Base-by-base conservation (phyloP, 1,140 invertebrate genomes). In the Drosophila sucinea region DNA sequence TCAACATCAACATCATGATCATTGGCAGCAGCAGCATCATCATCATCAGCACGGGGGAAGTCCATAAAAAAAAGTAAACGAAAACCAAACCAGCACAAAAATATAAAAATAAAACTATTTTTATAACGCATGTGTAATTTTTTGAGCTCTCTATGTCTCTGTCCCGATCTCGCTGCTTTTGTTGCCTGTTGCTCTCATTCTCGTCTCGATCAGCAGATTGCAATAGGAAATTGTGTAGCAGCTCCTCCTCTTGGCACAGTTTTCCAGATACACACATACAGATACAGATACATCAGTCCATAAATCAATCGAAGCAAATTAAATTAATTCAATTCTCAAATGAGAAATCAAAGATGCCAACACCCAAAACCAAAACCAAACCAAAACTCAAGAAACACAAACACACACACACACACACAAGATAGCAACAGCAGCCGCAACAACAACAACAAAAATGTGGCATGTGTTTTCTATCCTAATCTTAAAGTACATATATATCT, bases 31-130 rank as follows among this genome's bases (percentile, higher is more conserved):
- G 41, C 54, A 68, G 44, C 67, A 30, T 35, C 40, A 51, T 60
- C 61, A 67, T 60, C 67, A 64, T 69, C 67, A 63, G 83, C 87
- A 80, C 87, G 83, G 83, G 83, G 84, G 84, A 87, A 87, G 84
- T 87, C 83, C 83, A 87, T 87, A 89, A 87, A 86, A 85, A 68
- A 51, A 51, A 51, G 23, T 27, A 51, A 51, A 51, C 44, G 44
- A 51, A 51, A 81, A 87, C 73, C 73, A 86, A 87, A 87, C 84
- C 84, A 87, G 83, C 83, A 83, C 83, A 89, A 73, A 89, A 77
- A 78, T 87, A 87, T 87, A 87, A 87, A 87, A 87, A 89, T 89
- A 87, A 87, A 87, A 83, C 83, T 87, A 87, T 87, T 87, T 87
- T 89, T 72, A 70, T 77, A 79, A 62, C 51, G 65, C 77, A 78